Evolutionary conservation across 1,140 invertebrate genomes (phyloP), one percentile per base, ranked within the genome.

Genomic region (Spodoptera frugiperda): DNA sequence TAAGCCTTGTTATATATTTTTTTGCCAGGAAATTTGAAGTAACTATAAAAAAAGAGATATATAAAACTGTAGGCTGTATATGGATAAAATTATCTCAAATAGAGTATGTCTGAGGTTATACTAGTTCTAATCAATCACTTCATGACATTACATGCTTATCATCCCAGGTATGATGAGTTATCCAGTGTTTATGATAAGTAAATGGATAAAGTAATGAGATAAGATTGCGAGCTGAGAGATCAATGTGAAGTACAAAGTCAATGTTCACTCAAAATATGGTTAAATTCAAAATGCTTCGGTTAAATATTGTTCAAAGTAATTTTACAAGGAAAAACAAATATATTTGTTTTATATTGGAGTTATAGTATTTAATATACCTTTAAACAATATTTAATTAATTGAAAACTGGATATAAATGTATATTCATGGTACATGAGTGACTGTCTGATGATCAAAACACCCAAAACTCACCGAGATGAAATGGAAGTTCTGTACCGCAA

Each of bases 381-480:
- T 70, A 72, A 70, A 51, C 71, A 65, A 63, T 72, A 78, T 74
- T 57, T 72, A 81, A 72, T 48, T n/a, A 70, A 44, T 57, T 21
- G 48, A 67, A 74, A 33, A 70, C 33, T 54, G 19, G 44, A 10
- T 59, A 49, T 53, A 51, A 65, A 46, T 17, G 14, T 57, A 46
- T 46, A 67, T 67, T 30, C 17, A 70, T 68, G 65, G 25, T 49
- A 63, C 14, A 76, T 81, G 70, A 81, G 30, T 78, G 63, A 75
- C 75, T 68, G 44, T 76, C 51, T 81, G 71, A 49, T 73, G 55
- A 80, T 70, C 65, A 81, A 83, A 81, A 84, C 81, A 89, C 84
- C 81, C 85, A 89, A 80, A 91, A 95, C 95, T 96, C 94, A 96
- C 95, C 95, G 83, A 96, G 94, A 90, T 95, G 95, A 87, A 96